Base-by-base conservation (phyloP, 2,888 invertebrate species). In the Miltochrista miniata region DNA sequence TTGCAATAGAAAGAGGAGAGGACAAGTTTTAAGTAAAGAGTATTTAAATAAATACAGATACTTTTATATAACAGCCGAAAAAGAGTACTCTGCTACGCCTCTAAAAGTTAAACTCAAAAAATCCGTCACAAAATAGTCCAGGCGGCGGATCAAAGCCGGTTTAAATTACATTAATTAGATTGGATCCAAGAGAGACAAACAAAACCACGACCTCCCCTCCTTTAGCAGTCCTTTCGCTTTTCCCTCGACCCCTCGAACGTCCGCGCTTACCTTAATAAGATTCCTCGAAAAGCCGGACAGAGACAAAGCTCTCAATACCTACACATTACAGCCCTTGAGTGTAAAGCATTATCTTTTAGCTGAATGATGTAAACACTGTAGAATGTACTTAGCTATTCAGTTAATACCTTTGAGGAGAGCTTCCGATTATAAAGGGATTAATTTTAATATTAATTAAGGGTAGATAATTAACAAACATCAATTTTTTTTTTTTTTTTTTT, bases 91-190 rank as follows among this genome's bases (percentile, higher is more conserved):
- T 13, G 15, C 37, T 45, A n/a, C 41, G 34, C 51, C 61, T 33
- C 63, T 57, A 48, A 11, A 35, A 50, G 44, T 52, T 52, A 58
- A 49, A 53, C 45, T 60, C 53, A 55, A 52, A 58, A 56, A 48
- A 68, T 58, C 54, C 57, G 64, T 60, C 48, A 67, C 55, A 59
- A 62, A 57, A 61, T 61, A 31, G 41, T 34, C 37, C 40, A 49
- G 54, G 51, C 51, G 52, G 45, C 51, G 65, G 70, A 77, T 79
- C 80, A 78, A 79, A 74, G 74, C 63, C 48, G 34, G 60, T 59
- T 58, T 64, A 68, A 74, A 79, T 76, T 73, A 76, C 73, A 80
- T 73, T 76, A 80, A 79, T 79, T 75, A 78, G 67, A 69, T 66
- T 56, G 54, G 45, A 44, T 18, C 15, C 18, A 29, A 40, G 47